Evolutionary conservation across 2,797 vertebrate genomes (phyloP).

Genomic region (Leuciscus waleckii): DNA sequence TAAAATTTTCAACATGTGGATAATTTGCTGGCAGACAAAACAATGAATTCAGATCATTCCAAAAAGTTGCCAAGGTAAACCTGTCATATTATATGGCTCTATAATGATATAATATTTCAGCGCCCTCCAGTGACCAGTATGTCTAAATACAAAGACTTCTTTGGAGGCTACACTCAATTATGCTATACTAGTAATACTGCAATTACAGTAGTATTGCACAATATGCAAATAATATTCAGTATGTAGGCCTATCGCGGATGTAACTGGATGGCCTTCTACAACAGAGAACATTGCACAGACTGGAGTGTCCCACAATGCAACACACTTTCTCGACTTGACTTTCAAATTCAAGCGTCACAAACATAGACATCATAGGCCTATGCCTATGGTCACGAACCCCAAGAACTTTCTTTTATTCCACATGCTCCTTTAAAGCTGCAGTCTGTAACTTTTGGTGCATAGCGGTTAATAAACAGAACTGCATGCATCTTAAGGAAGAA

Average conservation of each 20-base stretch:
- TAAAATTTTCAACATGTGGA: neutral
- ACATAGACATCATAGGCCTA: too few species aligned
- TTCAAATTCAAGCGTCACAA: neutral
- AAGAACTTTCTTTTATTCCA: neutral
- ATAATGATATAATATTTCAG: neutral
- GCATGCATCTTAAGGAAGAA: too few species aligned
- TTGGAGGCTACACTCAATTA: neutral
- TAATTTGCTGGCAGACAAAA: neutral
- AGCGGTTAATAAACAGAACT: too few species aligned
- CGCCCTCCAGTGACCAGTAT: neutral
- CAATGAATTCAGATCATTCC: neutral
- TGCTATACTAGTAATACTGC: neutral
- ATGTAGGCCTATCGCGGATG: neutral
- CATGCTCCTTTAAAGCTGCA: neutral
- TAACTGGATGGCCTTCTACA: neutral
- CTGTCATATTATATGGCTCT: neutral
- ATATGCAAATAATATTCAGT: neutral
- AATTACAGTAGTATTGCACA: neutral
- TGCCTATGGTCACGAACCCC: neutral
- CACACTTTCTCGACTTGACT: neutral
- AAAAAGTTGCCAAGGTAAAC: neutral
- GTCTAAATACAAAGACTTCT: neutral
- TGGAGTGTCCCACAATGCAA: neutral
- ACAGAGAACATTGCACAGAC: neutral
- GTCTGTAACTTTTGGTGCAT: too few species aligned